Evolutionary conservation across 2,888 invertebrate species (phyloP).

Genomic region (Cantharis rustica): DNA sequence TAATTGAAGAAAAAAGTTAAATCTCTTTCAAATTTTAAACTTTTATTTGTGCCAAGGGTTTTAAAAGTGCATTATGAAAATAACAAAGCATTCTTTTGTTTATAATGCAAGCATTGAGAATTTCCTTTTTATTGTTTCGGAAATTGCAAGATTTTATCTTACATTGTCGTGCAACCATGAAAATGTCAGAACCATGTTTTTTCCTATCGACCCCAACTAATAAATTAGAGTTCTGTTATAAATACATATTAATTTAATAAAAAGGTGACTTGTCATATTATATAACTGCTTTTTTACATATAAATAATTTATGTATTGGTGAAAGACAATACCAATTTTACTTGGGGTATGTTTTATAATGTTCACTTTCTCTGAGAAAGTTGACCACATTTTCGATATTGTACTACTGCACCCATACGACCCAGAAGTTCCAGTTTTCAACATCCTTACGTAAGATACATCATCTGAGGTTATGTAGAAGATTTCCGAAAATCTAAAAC

Average conservation of each 20-base stretch:
- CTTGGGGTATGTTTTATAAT: neutral
- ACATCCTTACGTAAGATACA: neutral
- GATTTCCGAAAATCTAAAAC: neutral
- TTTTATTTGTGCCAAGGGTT: neutral
- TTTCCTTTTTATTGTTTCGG: neutral
- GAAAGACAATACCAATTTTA: neutral
- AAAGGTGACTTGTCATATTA: neutral
- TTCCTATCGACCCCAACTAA: neutral
- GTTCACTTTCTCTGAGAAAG: neutral
- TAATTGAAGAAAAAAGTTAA: neutral
- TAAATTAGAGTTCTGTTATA: neutral
- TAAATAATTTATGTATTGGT: neutral
- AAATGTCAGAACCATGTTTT: neutral
- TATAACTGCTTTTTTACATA: neutral
- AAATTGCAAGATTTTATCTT: neutral
- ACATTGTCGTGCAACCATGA: neutral
- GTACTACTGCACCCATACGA: neutral
- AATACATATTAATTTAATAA: too few relatives aligned
- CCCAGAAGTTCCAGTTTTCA: neutral
- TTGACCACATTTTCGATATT: neutral
- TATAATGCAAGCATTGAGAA: neutral
- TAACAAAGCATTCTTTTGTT: neutral
- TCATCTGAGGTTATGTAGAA: neutral
- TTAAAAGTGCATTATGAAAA: neutral
- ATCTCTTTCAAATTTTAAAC: neutral